These are phyloP conservation scores for Actinopyga echinites DNA, from an alignment of 53 echinoderm and acorn worm species.

Conservation along the genomic window DNA sequence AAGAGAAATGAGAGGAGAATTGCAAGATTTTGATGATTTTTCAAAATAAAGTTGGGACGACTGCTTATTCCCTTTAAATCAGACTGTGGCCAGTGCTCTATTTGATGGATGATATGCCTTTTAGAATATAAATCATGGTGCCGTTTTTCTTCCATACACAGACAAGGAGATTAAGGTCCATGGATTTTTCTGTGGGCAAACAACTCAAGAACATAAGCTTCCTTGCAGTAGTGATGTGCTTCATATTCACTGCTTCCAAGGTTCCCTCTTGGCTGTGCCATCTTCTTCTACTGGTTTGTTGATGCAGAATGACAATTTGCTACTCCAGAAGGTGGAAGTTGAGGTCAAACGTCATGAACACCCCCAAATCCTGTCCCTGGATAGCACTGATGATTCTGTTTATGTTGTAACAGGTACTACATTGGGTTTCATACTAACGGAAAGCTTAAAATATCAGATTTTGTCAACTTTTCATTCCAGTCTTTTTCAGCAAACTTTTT, in stretches of 20 bases:
- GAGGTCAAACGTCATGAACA: not conserved
- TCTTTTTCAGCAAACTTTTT: too few species aligned
- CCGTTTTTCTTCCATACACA: not conserved
- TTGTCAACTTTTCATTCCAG: too few species aligned
- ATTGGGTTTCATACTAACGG: too few species aligned
- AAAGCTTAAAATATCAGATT: too few species aligned
- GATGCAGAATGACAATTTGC: not conserved
- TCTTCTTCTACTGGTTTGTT: not conserved
- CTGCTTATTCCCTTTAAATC: too few species aligned
- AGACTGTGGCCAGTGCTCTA: too few species aligned
- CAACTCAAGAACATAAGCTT: not conserved
- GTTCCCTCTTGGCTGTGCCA: not conserved
- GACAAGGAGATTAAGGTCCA: not conserved
- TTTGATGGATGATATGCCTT: too few species aligned
- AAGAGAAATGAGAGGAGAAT: too few species aligned
- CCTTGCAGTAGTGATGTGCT: not conserved
- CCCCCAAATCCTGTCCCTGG: not conserved
- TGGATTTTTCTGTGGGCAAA: not conserved
- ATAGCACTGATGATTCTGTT: not conserved
- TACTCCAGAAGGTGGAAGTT: not conserved
- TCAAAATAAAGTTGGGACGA: too few species aligned
- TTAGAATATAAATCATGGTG: too few species aligned
- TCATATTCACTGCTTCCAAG: not conserved
- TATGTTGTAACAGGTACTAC: slow-evolving; percentile 12
- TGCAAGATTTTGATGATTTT: too few species aligned